Evolutionary conservation across 2,113 vertebrate genomes (phyloP).

Genomic region (Gobiocypris rarus): DNA sequence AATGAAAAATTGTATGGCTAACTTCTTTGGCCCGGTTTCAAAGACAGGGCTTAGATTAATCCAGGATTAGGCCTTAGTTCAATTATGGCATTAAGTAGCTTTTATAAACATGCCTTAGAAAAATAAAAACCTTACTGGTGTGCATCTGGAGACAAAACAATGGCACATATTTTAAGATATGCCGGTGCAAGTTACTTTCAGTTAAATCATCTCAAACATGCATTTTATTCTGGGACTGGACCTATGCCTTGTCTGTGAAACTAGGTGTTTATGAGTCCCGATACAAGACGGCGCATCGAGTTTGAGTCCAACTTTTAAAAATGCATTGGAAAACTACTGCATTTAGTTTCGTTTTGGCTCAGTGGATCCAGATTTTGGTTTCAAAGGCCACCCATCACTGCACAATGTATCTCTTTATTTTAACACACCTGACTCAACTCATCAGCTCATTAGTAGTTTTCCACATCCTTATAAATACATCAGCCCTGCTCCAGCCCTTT

Average conservation of each 20-base stretch:
- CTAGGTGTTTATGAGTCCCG: background rate
- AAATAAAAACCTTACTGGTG: too few species aligned
- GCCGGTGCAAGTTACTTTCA: too few species aligned
- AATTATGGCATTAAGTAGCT: too few species aligned
- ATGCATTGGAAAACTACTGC: background rate
- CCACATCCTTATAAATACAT: conserved; percentile 8
- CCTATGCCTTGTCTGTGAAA: too few species aligned
- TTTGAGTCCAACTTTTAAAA: background rate
- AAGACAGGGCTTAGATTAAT: too few species aligned
- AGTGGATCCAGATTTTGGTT: background rate
- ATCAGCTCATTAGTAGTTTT: conserved; percentile 14
- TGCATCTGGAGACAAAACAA: too few species aligned
- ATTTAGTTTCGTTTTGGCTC: background rate
- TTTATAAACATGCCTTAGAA: too few species aligned
- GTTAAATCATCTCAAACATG: too few species aligned
- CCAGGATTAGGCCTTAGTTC: too few species aligned
- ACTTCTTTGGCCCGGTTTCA: background rate
- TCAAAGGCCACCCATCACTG: background rate
- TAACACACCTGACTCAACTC: conserved; percentile 14
- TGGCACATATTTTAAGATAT: too few species aligned
- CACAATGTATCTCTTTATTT: background rate
- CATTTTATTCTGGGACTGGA: too few species aligned
- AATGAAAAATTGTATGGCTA: background rate
- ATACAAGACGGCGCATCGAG: background rate
- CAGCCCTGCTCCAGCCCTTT: conserved; percentile 18